Evolutionary conservation across 1,140 invertebrate species (phyloP), one percentile per base, ranked within the genome.

Genomic region (Macrostomum lignano): DNA sequence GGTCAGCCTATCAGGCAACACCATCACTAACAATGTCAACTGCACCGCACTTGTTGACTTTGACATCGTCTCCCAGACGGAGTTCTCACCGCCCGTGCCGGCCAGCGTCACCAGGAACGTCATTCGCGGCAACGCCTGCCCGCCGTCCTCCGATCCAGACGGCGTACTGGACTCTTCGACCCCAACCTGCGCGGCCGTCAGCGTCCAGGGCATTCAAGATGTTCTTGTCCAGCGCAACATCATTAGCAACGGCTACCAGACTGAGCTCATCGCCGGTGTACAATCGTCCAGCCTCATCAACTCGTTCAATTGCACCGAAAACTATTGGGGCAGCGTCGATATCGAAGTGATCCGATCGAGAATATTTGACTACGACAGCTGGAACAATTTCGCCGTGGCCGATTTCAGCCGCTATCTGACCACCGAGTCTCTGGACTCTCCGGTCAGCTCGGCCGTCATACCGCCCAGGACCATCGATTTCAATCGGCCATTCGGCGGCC

Each of bases 291-390:
- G 73, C 37, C 65, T 91, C 0, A 70, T 81, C 38, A 84, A 78
- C 42, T 64, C 64, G 25, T 57, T 98, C 6, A 72, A 94, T 49
- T 78, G 79, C 0, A 65, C 63, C 10, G 71, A 86, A 48, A 98
- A 96, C 52, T 98, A 76, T 74, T 98, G 88, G 86, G 86, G 84
- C 10, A 41, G 44, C 2, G 38, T 37, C 2, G 65, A 73, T 33
- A 64, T 72, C 24, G 49, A 49, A 4, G 55, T 62, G 21, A 93
- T 98, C 19, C 63, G 68, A 39, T 63, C 69, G 29, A 66, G 71
- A 47, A 88, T 98, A 42, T 96, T 98, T 53, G 91, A 96, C 60
- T 93, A 96, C 61, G 82, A 98, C 53, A 86, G 94, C 48, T 94
- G 88, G 88, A 98, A 96, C 49, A 79, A 81, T 56, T 84, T 82